phyloP scores from a whole-genome alignment of 2,113 vertebrate species.

The Poicephalus gulielmi region DNA sequence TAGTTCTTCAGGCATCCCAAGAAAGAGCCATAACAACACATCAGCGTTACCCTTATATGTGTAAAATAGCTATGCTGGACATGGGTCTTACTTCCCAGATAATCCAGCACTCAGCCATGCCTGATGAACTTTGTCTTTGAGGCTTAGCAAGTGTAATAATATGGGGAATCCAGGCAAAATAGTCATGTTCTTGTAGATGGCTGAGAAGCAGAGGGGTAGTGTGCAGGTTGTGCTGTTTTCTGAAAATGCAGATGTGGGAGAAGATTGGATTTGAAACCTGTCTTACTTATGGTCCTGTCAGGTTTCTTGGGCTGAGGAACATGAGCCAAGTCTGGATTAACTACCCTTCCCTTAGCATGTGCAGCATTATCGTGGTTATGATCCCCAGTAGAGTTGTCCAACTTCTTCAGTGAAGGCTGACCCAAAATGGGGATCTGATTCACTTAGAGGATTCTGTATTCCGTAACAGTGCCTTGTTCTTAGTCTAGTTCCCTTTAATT shows the following conservation, averaged over 20 bases:
- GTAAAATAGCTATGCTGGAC: background rate
- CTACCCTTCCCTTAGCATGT: fast-evolving
- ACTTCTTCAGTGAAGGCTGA: background rate
- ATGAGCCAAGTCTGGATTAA: background rate
- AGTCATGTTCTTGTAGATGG: background rate
- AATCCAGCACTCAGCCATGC: background rate
- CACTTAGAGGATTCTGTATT: background rate
- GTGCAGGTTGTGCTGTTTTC: background rate
- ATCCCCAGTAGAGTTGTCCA: background rate
- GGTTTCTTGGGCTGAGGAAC: background rate
- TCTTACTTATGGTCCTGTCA: background rate
- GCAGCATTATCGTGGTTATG: background rate
- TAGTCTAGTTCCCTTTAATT: background rate
- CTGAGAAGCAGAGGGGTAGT: background rate
- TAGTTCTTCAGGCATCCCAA: background rate
- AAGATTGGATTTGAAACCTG: background rate
- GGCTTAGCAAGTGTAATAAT: background rate
- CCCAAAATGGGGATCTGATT: background rate
- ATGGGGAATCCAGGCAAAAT: background rate
- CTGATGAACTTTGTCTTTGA: background rate
- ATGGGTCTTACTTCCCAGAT: background rate
- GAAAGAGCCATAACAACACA: background rate
- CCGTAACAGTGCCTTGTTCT: background rate
- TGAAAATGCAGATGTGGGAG: background rate
- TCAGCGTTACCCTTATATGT: background rate